Evolutionary conservation across 2,888 invertebrate genomes (phyloP).

Genomic region (Platypus cylindrus): DNA sequence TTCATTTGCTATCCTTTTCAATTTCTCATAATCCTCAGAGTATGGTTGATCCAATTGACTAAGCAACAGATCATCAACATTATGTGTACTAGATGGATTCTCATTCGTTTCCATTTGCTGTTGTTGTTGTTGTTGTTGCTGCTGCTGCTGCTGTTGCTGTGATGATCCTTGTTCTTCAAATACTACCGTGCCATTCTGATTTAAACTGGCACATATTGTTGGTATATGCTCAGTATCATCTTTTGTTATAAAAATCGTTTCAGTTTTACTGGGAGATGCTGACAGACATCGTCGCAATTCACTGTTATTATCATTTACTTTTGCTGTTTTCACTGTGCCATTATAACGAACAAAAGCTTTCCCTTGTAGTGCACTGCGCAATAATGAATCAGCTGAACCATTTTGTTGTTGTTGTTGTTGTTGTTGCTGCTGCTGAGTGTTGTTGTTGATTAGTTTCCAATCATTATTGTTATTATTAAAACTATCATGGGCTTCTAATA

Average conservation of each 20-base stretch:
- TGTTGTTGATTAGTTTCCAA: slow-evolving; percentile 63
- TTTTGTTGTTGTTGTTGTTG: slow-evolving; percentile 9
- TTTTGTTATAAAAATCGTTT: slow-evolving; percentile 31
- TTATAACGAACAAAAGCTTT: slow-evolving; percentile 44
- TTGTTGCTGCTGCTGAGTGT: slow-evolving; percentile 2
- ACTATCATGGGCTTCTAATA: slow-evolving; percentile 41
- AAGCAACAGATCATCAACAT: slow-evolving; percentile 56
- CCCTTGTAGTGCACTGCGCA: slow-evolving; percentile 73
- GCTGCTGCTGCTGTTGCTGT: not conserved
- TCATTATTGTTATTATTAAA: slow-evolving; percentile 68
- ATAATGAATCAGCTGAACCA: slow-evolving; percentile 53
- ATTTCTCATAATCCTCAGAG: slow-evolving; percentile 73
- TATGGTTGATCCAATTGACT: slow-evolving; percentile 56
- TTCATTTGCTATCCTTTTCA: slow-evolving; percentile 72
- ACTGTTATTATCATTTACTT: slow-evolving; percentile 29
- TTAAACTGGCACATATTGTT: slow-evolving; percentile 33
- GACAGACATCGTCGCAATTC: slow-evolving; percentile 46
- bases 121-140: slow-evolving; percentile 3
- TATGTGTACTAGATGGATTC: slow-evolving; percentile 46
- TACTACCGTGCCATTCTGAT: slow-evolving; percentile 31
- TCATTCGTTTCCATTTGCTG: slow-evolving; percentile 18
- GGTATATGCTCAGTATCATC: slow-evolving; percentile 30
- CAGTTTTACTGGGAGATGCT: slow-evolving; percentile 35
- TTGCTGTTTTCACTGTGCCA: slow-evolving; percentile 22
- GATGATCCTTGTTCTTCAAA: slow-evolving; percentile 29